Percentiles rank a stretch among this genome's conserved stretches.
These are phyloP conservation scores for Lucifuga dentata DNA, from an alignment of 2,113 vertebrate genomes.

Conservation along the genomic window DNA sequence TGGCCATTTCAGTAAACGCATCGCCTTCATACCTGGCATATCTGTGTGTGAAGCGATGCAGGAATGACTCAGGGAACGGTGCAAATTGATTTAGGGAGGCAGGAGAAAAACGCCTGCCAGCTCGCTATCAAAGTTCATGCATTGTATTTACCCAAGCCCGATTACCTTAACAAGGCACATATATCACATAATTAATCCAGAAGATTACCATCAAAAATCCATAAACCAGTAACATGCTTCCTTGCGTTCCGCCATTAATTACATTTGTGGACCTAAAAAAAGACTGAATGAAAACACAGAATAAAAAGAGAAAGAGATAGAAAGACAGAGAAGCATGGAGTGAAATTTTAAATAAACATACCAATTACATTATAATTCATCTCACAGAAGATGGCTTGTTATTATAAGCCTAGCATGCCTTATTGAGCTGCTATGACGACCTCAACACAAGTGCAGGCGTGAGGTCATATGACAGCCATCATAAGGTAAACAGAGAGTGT, in stretches of 20 bases:
- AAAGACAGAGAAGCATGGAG: constrained; percentile 25
- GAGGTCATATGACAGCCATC: background rate
- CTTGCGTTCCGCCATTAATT: constrained; percentile 76
- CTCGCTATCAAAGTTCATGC: constrained; percentile 83
- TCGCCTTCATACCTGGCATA: constrained; percentile 73
- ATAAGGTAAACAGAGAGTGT: background rate
- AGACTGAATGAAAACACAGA: constrained; percentile 55
- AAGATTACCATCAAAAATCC: constrained; percentile 85
- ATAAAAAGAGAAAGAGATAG: constrained; percentile 6
- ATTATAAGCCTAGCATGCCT: constrained; percentile 39
- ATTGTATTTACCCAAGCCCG: constrained; percentile 81
- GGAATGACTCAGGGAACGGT: constrained; percentile 71
- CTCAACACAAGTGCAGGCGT: constrained; percentile 1
- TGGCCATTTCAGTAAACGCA: constrained; percentile 57
- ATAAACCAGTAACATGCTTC: constrained; percentile 83
- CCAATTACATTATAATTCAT: constrained; percentile 45
- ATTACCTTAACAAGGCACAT: constrained; percentile 85
- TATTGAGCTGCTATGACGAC: constrained; percentile 27
- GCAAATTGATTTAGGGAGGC: constrained; percentile 81
- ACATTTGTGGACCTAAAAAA: constrained; percentile 71
- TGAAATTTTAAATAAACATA: constrained; percentile 50
- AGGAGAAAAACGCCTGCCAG: constrained; percentile 73
- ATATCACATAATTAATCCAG: constrained; percentile 86
- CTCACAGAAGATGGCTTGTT: constrained; percentile 2
- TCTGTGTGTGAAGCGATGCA: constrained; percentile 65